These are phyloP conservation scores for Gryllus longicercus DNA, from an alignment of 2,888 invertebrate genomes.

Conservation along the genomic window DNA sequence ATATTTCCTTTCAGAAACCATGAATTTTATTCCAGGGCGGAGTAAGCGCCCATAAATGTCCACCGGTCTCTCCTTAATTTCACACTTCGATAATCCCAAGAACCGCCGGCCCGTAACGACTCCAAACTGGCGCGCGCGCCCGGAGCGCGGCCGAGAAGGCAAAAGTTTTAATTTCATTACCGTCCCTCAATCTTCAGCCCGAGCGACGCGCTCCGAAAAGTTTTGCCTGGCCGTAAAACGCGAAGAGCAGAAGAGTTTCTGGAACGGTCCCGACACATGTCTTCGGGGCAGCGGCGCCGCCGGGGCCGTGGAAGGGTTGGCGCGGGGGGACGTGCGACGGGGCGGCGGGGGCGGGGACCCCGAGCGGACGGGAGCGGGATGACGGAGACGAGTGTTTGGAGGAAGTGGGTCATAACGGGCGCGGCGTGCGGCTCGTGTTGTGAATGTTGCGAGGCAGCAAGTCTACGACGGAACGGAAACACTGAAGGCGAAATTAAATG, in stretches of 20 bases:
- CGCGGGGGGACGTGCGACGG: too few species aligned
- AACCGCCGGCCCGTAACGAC: not conserved
- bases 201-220: slow-evolving; percentile 1
- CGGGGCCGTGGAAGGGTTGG: too few species aligned
- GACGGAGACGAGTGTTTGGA: too few species aligned
- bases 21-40: not conserved
- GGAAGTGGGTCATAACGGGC: too few species aligned
- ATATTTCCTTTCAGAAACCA: not conserved
- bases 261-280: too few species aligned
- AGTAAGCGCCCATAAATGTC: not conserved
- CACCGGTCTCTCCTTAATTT: not conserved
- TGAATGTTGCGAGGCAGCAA: too few species aligned
- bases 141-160: not conserved
- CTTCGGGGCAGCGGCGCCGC: too few species aligned
- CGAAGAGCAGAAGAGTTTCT: not conserved
- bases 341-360: too few species aligned
- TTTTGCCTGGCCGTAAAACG: not conserved
- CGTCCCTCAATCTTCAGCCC: slow-evolving; percentile 6
- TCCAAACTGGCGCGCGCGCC: not conserved
- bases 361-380: too few species aligned
- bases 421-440: too few species aligned
- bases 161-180: slow-evolving; percentile 9
- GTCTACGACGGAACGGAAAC: too few species aligned
- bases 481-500: too few species aligned
- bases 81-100: slow-evolving; percentile 17